Evolutionary conservation across 2,888 invertebrate species (phyloP).

Genomic region (Nomada fabriciana): DNA sequence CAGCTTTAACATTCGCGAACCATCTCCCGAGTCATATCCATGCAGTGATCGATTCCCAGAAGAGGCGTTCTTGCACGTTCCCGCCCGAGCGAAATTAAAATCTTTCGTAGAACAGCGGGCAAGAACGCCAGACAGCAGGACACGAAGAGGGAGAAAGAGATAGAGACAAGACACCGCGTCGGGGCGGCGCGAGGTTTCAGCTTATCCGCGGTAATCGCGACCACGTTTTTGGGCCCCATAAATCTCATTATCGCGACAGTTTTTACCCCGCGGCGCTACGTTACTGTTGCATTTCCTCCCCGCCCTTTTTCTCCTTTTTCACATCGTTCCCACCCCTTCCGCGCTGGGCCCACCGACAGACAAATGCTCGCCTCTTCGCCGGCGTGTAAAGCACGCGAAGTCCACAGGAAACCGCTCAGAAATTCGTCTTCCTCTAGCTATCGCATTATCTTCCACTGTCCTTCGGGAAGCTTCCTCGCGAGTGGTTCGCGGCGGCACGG

Average conservation of each 20-base stretch:
- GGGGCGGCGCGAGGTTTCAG: constrained; percentile 34
- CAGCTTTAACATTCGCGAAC: background rate
- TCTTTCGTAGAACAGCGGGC: constrained; percentile 2
- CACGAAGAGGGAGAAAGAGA: constrained; percentile 6
- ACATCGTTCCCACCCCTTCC: constrained; percentile 13
- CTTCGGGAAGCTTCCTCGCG: constrained; percentile 47
- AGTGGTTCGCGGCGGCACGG: constrained; percentile 48
- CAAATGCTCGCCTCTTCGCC: constrained; percentile 1
- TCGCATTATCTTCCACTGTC: constrained; percentile 64
- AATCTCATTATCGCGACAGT: constrained; percentile 76
- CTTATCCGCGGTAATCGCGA: constrained; percentile 71
- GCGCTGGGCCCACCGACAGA: background rate
- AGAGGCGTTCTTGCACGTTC: background rate
- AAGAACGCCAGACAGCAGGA: constrained; percentile 9
- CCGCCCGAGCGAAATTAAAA: constrained; percentile 5
- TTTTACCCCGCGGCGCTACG: constrained; percentile 63
- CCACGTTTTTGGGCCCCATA: constrained; percentile 74
- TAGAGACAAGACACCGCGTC: background rate
- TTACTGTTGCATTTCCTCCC: constrained; percentile 59
- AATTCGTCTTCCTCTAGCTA: constrained; percentile 63
- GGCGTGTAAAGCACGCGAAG: constrained; percentile 15
- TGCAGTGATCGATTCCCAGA: background rate
- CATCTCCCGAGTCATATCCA: background rate
- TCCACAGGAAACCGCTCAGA: constrained; percentile 50
- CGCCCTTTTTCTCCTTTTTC: constrained; percentile 2